phyloP scores from a whole-genome alignment of 1,140 invertebrate species.

The Chironomus tepperi region DNA sequence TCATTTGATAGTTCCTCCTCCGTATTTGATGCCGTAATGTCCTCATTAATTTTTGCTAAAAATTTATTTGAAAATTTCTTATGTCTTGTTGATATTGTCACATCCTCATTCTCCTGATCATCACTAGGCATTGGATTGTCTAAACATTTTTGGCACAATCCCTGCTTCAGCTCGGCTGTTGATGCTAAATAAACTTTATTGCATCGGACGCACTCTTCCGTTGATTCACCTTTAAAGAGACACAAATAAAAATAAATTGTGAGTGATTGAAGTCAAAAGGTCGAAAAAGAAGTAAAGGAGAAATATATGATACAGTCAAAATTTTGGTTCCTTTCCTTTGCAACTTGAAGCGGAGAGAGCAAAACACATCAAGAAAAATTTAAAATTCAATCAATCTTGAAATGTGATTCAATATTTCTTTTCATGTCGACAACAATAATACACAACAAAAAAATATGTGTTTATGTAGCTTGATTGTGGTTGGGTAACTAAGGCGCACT shows the following conservation, averaged over 20 bases:
- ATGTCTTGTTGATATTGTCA: slow-evolving; percentile 8
- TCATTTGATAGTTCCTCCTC: not conserved
- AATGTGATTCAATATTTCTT: slow-evolving; percentile 14
- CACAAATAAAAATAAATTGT: not conserved
- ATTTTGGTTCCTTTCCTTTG: not conserved
- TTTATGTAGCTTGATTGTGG: no score
- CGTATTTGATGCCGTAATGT: not conserved
- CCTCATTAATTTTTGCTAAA: not conserved
- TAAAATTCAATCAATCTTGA: slow-evolving; percentile 14
- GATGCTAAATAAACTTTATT: slow-evolving; percentile 37
- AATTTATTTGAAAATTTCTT: slow-evolving; percentile 16
- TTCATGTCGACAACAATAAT: not conserved
- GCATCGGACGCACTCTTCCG: slow-evolving; percentile 41
- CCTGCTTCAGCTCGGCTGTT: slow-evolving; percentile 31
- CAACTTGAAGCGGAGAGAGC: not conserved
- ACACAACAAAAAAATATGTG: not conserved
- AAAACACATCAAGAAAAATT: slow-evolving; percentile 8
- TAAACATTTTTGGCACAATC: slow-evolving; percentile 30
- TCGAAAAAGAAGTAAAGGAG: not conserved
- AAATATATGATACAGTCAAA: not conserved
- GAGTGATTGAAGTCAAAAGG: not conserved
- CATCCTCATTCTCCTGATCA: slow-evolving; percentile 12
- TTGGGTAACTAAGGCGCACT: no score
- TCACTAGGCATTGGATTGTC: slow-evolving; percentile 16
- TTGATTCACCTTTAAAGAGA: slow-evolving; percentile 33